A percentile compares a stretch with the other conserved stretches of the same genome.
Evolutionary conservation across 2,113 vertebrate species (phyloP).

Genomic region (Notiomystis cincta): DNA sequence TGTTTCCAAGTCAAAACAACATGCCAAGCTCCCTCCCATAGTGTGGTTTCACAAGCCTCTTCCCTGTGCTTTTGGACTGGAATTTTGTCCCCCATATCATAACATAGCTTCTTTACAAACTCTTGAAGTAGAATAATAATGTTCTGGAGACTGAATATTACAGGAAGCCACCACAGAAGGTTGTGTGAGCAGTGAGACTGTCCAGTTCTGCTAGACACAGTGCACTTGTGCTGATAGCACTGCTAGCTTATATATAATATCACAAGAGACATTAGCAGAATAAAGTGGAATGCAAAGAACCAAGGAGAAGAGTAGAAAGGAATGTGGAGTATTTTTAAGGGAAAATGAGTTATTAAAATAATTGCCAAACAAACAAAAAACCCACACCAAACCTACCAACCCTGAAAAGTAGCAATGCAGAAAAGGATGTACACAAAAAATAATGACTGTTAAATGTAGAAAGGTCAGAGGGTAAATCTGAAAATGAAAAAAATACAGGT

Average conservation of each 20-base stretch:
- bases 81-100: neutral
- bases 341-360: neutral
- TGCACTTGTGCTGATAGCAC: neutral
- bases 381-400: neutral
- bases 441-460: neutral
- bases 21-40: fast-evolving
- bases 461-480: neutral
- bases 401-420: neutral
- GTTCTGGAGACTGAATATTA: neutral
- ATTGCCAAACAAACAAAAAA: neutral
- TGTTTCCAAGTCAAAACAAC: neutral
- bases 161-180: neutral
- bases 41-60: neutral
- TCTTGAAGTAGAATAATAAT: neutral
- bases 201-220: neutral
- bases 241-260: neutral
- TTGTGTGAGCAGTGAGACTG: neutral
- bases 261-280: neutral
- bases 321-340: neutral
- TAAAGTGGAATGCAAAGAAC: neutral
- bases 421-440: neutral
- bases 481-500: neutral
- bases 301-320: neutral
- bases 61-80: neutral
- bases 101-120: neutral